These are phyloP conservation scores for Cercopithecus petaurista DNA, from an alignment of 2,797 vertebrate species.

Conservation along the genomic window DNA sequence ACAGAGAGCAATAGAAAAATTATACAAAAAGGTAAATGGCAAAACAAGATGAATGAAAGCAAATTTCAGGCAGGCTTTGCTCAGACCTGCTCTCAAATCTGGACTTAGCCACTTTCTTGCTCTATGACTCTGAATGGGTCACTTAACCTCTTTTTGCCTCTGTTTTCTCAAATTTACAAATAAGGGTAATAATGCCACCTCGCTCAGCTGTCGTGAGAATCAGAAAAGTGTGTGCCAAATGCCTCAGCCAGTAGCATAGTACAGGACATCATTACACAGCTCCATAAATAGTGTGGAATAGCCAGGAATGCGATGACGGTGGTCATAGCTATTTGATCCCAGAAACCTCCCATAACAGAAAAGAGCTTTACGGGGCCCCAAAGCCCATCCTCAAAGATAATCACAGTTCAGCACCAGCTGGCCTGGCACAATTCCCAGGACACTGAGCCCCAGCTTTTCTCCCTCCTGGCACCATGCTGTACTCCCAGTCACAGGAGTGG, in stretches of 20 bases:
- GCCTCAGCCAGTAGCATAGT: fast-evolving
- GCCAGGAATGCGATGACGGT: not conserved
- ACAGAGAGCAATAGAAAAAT: constrained; percentile 30
- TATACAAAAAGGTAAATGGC: constrained; percentile 50
- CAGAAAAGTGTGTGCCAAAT: not conserved
- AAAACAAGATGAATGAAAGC: constrained; percentile 17
- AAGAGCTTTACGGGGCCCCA: not conserved
- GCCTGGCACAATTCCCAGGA: constrained; percentile 2
- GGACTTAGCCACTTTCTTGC: not conserved
- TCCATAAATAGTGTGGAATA: not conserved
- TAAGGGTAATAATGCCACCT: not conserved
- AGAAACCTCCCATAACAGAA: not conserved
- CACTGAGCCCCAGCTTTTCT: not conserved
- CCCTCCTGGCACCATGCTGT: not conserved
- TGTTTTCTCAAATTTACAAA: not conserved
- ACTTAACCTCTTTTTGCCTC: not conserved
- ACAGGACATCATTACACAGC: not conserved
- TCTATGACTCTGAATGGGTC: not conserved
- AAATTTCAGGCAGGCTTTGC: not conserved
- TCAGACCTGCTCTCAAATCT: not conserved
- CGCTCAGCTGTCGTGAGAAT: fast-evolving
- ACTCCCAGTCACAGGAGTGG: not conserved
- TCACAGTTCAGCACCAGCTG: not conserved
- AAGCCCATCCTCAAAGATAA: constrained; percentile 1
- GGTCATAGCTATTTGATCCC: not conserved